Evolutionary conservation across 1,140 invertebrate genomes (phyloP).

Genomic region (Trachymyrmex cornetzi): DNA sequence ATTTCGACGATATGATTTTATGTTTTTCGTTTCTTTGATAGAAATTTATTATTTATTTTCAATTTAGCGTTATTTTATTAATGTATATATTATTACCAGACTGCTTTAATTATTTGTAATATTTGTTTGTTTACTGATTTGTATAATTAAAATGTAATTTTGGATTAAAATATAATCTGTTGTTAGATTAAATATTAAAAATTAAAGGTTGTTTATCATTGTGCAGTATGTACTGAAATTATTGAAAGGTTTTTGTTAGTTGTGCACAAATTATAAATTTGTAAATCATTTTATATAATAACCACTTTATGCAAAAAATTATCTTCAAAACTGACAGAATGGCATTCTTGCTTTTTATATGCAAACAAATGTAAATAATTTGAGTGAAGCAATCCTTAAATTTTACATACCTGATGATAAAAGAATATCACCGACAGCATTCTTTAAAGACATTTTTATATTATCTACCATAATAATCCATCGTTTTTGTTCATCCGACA

Average conservation of each 20-base stretch:
- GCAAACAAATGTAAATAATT: slow-evolving; percentile 2
- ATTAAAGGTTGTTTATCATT: not conserved
- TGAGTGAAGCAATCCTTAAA: not conserved
- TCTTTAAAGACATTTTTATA: slow-evolving; percentile 88
- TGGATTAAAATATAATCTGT: not conserved
- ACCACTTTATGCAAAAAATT: not conserved
- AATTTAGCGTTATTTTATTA: not conserved
- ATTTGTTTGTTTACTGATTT: not conserved
- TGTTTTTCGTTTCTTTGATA: not conserved
- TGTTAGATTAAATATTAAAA: not conserved
- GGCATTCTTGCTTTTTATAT: not conserved
- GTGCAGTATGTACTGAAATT: not conserved
- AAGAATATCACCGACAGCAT: slow-evolving; percentile 89
- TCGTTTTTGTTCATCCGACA: slow-evolving; percentile 88
- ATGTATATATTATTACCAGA: not conserved
- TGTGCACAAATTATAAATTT: not conserved
- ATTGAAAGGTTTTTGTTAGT: not conserved
- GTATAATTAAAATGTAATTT: not conserved
- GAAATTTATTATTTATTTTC: not conserved
- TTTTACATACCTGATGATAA: slow-evolving; percentile 83
- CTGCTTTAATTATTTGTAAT: not conserved
- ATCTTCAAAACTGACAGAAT: not conserved
- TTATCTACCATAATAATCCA: slow-evolving; percentile 90
- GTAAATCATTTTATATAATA: not conserved
- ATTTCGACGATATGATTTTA: not conserved